phyloP scores from a whole-genome alignment of 2,888 invertebrate genomes.

The Drymonia ruficornis region DNA sequence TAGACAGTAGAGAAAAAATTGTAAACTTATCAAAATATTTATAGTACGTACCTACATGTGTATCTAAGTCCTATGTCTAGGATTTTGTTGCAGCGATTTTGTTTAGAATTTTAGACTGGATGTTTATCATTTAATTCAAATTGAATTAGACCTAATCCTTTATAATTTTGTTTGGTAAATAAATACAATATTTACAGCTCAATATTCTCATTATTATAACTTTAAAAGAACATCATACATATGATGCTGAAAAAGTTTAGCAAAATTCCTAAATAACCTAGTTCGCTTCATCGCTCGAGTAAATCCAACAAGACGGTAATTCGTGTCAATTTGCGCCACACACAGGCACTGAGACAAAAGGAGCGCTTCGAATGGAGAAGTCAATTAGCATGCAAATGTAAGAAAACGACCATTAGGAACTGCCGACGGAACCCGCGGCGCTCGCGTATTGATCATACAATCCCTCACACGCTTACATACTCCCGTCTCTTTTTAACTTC shows the following conservation, averaged over 20 bases:
- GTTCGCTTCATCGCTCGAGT: conserved; percentile 28
- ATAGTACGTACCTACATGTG: too few species aligned
- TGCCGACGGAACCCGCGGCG: conserved; percentile 54
- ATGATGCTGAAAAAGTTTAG: neutral
- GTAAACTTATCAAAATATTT: too few species aligned
- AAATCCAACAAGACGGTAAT: conserved; percentile 56
- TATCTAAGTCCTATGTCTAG: too few species aligned
- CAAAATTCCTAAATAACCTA: conserved; percentile 11
- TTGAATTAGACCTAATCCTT: too few species aligned
- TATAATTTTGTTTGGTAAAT: too few species aligned
- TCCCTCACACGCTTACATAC: conserved; percentile 81
- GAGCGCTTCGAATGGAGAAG: conserved; percentile 62
- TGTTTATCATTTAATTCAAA: too few species aligned
- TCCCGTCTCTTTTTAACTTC: conserved; percentile 82
- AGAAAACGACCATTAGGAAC: conserved; percentile 81
- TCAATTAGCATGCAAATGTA: conserved; percentile 84
- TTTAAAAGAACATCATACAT: neutral
- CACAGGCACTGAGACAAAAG: conserved; percentile 67
- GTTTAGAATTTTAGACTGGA: too few species aligned
- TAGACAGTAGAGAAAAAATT: too few species aligned
- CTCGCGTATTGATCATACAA: conserved; percentile 77
- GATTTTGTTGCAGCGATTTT: too few species aligned
- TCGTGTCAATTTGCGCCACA: conserved; percentile 69
- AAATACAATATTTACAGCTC: too few species aligned
- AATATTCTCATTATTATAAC: too few species aligned